A percentile compares a stretch with the other conserved stretches of the same genome.
phyloP scores from a whole-genome alignment of 2,113 vertebrate species.

The Rhegmatorhina hoffmannsi region DNA sequence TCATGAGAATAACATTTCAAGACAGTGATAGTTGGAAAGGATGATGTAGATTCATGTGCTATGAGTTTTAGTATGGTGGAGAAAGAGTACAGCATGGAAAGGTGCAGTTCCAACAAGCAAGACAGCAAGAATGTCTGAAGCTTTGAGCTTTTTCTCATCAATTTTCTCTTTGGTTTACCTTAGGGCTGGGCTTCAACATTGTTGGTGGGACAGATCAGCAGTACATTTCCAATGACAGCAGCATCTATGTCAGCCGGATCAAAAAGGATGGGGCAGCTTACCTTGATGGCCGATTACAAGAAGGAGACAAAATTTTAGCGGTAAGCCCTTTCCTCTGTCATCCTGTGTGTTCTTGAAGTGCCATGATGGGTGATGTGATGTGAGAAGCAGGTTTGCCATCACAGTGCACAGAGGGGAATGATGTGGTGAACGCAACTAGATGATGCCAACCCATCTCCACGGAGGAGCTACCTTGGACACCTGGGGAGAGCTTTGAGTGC shows the following conservation, averaged over 20 bases:
- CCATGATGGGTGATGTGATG: background rate
- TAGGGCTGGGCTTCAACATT: slow-evolving; percentile 97
- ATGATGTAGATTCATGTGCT: background rate
- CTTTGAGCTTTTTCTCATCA: slow-evolving; percentile 19
- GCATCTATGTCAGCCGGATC: slow-evolving; percentile 94
- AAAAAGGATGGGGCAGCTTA: slow-evolving; percentile 92
- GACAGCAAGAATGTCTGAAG: background rate
- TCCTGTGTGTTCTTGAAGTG: background rate
- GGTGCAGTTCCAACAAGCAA: background rate
- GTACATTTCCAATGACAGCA: slow-evolving; percentile 84
- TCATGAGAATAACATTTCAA: background rate
- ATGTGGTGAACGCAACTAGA: background rate
- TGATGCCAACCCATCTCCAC: background rate
- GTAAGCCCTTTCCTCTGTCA: slow-evolving; percentile 72
- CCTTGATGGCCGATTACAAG: slow-evolving; percentile 88
- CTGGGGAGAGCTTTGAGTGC: background rate
- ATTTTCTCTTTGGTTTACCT: slow-evolving; percentile 66
- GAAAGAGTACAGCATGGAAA: background rate
- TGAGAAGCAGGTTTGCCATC: background rate
- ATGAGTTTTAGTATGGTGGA: background rate
- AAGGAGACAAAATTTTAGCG: slow-evolving; percentile 93
- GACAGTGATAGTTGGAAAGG: background rate
- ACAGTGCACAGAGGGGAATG: background rate
- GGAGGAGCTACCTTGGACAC: background rate
- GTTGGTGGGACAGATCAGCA: slow-evolving; percentile 93